These are phyloP conservation scores for Euproctis similis DNA, from an alignment of 2,888 invertebrate species.

Conservation along the genomic window DNA sequence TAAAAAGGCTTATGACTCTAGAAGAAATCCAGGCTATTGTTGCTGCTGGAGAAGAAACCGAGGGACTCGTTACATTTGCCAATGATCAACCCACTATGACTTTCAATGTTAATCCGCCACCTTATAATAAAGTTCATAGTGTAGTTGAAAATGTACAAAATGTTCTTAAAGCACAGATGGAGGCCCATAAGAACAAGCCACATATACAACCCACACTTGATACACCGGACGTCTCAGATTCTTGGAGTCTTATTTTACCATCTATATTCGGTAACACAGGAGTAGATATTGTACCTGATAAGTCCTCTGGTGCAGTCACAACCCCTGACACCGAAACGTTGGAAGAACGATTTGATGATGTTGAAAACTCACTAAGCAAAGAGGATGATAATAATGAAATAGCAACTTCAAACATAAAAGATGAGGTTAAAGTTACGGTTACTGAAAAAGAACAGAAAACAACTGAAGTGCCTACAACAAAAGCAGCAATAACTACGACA, in stretches of 20 bases:
- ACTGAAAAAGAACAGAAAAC: constrained; percentile 23
- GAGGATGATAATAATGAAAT: constrained; percentile 40
- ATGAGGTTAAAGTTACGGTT: constrained; percentile 16
- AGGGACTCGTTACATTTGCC: constrained; percentile 68
- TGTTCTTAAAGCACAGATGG: constrained; percentile 87
- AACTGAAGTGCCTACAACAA: constrained; percentile 6
- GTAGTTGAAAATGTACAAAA: constrained; percentile 89
- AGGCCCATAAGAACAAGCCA: constrained; percentile 73
- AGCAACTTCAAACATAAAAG: constrained; percentile 29
- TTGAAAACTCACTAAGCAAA: constrained; percentile 44
- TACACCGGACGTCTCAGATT: constrained; percentile 83
- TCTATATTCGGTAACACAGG: constrained; percentile 85
- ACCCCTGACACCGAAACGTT: constrained; percentile 64
- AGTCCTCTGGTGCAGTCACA: constrained; percentile 48
- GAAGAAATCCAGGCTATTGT: constrained; percentile 90
- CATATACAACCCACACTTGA: constrained; percentile 73
- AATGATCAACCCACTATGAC: constrained; percentile 64
- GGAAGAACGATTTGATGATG: constrained; percentile 34
- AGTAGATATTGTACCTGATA: constrained; percentile 75
- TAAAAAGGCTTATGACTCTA: constrained; percentile 88
- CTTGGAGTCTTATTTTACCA: constrained; percentile 89
- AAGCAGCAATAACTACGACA: constrained; percentile 20
- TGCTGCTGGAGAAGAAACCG: constrained; percentile 85
- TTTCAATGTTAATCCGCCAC: constrained; percentile 70
- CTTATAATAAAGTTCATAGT: constrained; percentile 83